phyloP scores from a whole-genome alignment of 1,140 invertebrate species.

The Lasioglossum albipes region DNA sequence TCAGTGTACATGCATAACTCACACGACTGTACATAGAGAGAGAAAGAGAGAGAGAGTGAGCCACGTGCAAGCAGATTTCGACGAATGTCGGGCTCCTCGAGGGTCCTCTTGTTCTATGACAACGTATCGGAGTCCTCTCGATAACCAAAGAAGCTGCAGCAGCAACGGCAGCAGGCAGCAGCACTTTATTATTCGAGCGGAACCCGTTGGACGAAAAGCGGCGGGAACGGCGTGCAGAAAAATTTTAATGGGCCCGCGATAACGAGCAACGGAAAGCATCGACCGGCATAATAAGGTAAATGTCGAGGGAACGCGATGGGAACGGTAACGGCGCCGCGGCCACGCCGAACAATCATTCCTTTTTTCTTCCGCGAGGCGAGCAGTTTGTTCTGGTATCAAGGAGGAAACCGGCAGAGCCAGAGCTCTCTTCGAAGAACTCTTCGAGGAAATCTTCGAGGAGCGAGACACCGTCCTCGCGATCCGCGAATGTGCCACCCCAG shows the following conservation, averaged over 20 bases:
- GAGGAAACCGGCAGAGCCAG: too few relatives aligned
- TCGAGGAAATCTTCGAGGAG: background rate
- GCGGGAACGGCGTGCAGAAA: background rate
- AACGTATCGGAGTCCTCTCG: conserved; percentile 52
- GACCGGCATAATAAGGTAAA: conserved; percentile 43
- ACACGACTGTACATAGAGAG: background rate
- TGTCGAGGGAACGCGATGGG: conserved; percentile 3
- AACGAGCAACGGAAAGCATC: conserved; percentile 36
- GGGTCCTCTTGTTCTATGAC: conserved; percentile 53
- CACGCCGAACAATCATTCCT: conserved; percentile 13
- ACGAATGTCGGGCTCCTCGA: conserved; percentile 27
- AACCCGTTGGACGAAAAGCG: conserved; percentile 14
- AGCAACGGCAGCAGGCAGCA: background rate
- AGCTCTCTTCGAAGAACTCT: too few relatives aligned
- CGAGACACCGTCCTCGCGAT: background rate
- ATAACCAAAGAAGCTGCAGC: background rate
- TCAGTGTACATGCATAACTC: background rate
- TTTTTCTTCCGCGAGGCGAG: background rate
- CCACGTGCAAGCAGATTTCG: conserved; percentile 38
- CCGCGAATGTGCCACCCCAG: background rate
- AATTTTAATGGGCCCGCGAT: conserved; percentile 43
- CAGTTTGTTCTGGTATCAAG: background rate
- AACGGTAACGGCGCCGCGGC: conserved; percentile 8
- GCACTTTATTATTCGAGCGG: conserved; percentile 42
- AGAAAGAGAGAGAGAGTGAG: conserved; percentile 21